Evolutionary conservation across 2,797 vertebrate species (phyloP).

Genomic region (Leptoclinus maculatus): DNA sequence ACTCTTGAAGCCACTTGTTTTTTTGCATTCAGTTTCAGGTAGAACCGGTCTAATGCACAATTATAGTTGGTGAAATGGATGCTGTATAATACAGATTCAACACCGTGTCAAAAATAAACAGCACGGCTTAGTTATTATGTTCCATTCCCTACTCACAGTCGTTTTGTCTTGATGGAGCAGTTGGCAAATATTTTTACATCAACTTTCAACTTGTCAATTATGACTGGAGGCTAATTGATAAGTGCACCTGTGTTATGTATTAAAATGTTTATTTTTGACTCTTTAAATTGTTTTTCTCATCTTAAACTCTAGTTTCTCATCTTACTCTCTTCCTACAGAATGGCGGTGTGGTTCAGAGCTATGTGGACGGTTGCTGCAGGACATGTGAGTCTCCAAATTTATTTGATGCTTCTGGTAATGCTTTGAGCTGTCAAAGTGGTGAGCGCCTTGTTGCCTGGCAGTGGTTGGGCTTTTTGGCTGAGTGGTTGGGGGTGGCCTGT

Average conservation of each 20-base stretch:
- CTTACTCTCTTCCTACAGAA: conserved; percentile 83
- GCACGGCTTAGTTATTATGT: neutral
- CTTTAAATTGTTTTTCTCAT: neutral
- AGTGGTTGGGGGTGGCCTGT: conserved; percentile 75
- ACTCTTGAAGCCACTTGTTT: neutral
- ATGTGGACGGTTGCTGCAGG: conserved; percentile 97
- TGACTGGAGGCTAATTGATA: neutral
- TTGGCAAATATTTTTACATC: neutral
- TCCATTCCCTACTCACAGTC: neutral
- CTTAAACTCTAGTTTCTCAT: neutral
- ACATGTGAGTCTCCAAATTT: conserved; percentile 91
- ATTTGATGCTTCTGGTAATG: conserved; percentile 61
- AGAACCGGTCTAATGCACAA: neutral
- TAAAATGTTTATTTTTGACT: neutral
- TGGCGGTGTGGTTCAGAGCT: conserved; percentile 93
- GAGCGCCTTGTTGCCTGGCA: conserved; percentile 83
- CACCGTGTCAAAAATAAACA: neutral
- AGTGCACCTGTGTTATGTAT: neutral
- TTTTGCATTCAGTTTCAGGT: neutral
- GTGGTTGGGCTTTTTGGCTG: conserved; percentile 81
- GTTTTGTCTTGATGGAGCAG: neutral
- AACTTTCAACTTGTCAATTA: neutral
- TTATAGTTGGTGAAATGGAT: neutral
- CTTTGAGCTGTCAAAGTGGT: conserved; percentile 76
- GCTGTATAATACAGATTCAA: neutral